Percentiles rank a stretch among this genome's conserved stretches.
Conservation (phyloP, 2,113 vertebrate species). For the Lonchura striata region DNA sequence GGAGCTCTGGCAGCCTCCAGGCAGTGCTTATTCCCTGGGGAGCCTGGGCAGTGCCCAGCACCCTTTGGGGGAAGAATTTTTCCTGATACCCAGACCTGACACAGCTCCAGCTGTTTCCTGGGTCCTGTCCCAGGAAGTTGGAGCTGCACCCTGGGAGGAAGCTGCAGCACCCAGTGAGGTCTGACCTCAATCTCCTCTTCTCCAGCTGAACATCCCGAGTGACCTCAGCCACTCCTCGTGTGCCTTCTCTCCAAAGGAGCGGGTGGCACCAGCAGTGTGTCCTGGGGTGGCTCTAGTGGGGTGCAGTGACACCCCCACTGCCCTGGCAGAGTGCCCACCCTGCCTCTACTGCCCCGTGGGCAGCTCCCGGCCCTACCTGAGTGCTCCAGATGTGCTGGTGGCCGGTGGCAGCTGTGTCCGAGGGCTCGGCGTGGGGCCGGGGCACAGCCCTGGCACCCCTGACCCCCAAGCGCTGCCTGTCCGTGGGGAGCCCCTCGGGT, state of each 20-base stretch:
- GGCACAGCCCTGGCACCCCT: neutral
- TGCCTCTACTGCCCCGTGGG: neutral
- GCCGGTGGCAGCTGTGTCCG: neutral
- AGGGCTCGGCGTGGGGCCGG: neutral
- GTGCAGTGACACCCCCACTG: accelerated
- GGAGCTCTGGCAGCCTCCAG: neutral
- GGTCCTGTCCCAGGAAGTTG: neutral
- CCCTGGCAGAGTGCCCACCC: neutral
- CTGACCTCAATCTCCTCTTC: neutral
- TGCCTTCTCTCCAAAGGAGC: neutral
- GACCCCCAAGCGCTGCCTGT: neutral
- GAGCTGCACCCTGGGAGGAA: neutral
- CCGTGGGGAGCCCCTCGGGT: neutral
- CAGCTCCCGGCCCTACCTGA: neutral
- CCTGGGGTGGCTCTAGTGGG: neutral
- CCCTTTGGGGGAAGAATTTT: neutral
- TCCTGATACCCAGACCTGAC: neutral
- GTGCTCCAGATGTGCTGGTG: neutral
- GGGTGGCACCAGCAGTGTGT: neutral
- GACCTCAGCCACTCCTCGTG: neutral
- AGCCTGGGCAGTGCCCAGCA: neutral
- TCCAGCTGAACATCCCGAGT: neutral
- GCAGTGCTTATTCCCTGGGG: neutral
- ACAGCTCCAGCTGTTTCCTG: neutral
- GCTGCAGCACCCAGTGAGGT: neutral